Percentiles rank a stretch among this genome's conserved stretches.
Evolutionary conservation across 2,888 invertebrate species (phyloP).

Genomic region (Brenthis ino): DNA sequence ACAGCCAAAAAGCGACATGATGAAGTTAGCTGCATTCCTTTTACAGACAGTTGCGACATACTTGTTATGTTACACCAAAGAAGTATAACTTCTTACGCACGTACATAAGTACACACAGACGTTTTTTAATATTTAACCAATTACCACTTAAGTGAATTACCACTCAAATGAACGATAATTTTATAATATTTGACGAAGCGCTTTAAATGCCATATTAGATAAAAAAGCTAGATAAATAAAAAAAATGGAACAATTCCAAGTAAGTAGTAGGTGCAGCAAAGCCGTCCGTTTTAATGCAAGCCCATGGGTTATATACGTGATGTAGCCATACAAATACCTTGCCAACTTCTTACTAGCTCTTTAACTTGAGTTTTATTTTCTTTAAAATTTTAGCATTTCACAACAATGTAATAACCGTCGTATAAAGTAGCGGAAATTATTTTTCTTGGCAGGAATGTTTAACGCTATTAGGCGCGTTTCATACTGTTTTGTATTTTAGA

Average conservation of each 20-base stretch:
- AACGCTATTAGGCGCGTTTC: conserved; percentile 33
- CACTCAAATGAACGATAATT: background rate
- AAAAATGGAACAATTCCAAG: conserved; percentile 44
- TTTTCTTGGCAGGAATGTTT: conserved; percentile 41
- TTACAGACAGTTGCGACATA: too few species aligned
- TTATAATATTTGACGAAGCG: conserved; percentile 22
- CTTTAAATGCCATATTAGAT: conserved; percentile 34
- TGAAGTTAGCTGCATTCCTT: too few species aligned
- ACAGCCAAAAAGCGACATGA: too few species aligned
- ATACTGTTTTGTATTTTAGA: conserved; percentile 18
- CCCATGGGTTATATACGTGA: conserved; percentile 42
- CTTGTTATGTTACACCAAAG: too few species aligned
- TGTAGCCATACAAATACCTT: conserved; percentile 38
- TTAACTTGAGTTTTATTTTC: conserved; percentile 44
- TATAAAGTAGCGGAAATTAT: conserved; percentile 41
- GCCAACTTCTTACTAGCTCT: conserved; percentile 46
- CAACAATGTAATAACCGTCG: conserved; percentile 39
- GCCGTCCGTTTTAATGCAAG: conserved; percentile 38
- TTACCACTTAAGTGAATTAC: background rate
- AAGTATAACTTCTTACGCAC: too few species aligned
- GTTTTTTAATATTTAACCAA: conserved; percentile 1
- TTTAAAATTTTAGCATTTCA: conserved; percentile 37
- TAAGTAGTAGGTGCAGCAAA: conserved; percentile 41
- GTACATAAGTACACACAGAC: too few species aligned
- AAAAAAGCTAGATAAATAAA: conserved; percentile 39